A percentile compares a stretch with the other conserved stretches of the same genome.
These are phyloP conservation scores for Siniperca chuatsi DNA, from an alignment of 2,113 vertebrate genomes.

Conservation along the genomic window DNA sequence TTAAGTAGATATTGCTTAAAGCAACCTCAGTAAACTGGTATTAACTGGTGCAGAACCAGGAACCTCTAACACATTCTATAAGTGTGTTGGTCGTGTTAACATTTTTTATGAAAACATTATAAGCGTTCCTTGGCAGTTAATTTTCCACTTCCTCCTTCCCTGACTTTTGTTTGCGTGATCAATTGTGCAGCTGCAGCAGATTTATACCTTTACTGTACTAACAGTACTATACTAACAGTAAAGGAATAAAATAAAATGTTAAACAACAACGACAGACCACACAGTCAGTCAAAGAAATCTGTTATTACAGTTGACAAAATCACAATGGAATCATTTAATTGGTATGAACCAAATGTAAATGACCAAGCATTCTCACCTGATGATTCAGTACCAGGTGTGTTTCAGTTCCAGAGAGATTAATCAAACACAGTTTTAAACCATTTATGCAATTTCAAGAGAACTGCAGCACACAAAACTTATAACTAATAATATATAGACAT, in stretches of 20 bases:
- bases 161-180: not conserved
- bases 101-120: not conserved
- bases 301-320: not conserved
- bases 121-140: not conserved
- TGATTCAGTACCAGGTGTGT: not conserved
- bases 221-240: not conserved
- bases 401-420: not conserved
- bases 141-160: conserved; percentile 12
- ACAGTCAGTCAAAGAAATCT: not conserved
- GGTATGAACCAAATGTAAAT: not conserved
- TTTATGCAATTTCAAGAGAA: not conserved
- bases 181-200: not conserved
- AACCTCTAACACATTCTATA: too few species aligned
- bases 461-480: not conserved
- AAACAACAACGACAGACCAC: not conserved
- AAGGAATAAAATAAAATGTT: not conserved
- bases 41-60: not conserved
- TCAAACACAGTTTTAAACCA: not conserved
- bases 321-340: not conserved
- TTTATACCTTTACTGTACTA: not conserved
- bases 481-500: not conserved
- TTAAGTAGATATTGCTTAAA: not conserved
- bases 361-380: not conserved
- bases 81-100: not conserved
- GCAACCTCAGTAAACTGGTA: not conserved